Conservation (phyloP, 2,888 invertebrate genomes). For the Cheilosia scutellata region DNA sequence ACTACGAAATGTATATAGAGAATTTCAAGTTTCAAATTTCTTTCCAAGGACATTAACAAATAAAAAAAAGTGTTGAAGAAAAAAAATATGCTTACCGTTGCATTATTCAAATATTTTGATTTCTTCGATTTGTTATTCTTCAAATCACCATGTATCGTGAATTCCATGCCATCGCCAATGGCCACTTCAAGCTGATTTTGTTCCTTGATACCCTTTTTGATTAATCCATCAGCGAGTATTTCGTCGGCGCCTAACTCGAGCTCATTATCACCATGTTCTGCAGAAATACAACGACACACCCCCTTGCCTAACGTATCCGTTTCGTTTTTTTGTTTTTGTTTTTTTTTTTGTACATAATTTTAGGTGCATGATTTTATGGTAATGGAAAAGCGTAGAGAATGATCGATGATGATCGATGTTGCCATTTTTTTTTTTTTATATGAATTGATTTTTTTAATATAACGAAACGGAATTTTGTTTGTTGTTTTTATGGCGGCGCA, state of each 20-base stretch:
- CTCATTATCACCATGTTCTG: conserved; percentile 88
- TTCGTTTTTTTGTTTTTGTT: conserved; percentile 77
- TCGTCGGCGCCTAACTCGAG: conserved; percentile 88
- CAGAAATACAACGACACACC: conserved; percentile 88
- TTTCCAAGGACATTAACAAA: conserved; percentile 5
- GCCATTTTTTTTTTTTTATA: conserved; percentile 26
- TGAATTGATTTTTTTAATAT: conserved; percentile 38
- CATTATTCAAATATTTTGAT: conserved; percentile 92
- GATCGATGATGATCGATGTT: conserved; percentile 52
- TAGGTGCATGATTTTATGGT: conserved; percentile 57
- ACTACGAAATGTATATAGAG: conserved; percentile 2
- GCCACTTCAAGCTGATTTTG: conserved; percentile 96
- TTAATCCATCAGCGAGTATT: conserved; percentile 92
- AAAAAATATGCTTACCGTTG: conserved; percentile 85
- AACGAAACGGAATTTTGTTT: conserved; percentile 59
- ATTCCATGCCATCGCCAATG: conserved; percentile 96
- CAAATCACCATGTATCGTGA: conserved; percentile 95
- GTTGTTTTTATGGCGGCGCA: conserved; percentile 47
- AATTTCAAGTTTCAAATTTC: background rate
- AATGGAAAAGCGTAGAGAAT: conserved; percentile 62
- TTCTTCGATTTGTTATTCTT: conserved; percentile 92
- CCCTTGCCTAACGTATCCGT: conserved; percentile 84
- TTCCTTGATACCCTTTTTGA: conserved; percentile 94
- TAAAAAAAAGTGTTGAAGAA: background rate
- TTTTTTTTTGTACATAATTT: conserved; percentile 51